Base-by-base conservation (phyloP, 2,113 vertebrate genomes). In the Myrmecobius fasciatus region DNA sequence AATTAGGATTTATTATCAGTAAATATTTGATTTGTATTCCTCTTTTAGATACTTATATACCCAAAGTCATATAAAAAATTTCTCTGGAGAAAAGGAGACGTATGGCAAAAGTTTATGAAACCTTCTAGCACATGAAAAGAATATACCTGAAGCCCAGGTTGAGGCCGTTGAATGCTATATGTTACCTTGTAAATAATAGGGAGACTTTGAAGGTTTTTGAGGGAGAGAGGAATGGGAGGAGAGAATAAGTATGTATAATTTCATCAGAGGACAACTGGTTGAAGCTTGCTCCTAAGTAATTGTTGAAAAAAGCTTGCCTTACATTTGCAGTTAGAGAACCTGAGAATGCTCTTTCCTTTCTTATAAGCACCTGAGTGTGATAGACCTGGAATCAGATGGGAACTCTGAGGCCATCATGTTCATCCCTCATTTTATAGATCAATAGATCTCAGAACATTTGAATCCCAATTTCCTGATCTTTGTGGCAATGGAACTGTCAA, bases 401-500 rank as follows among this genome's bases (percentile, higher is more conserved):
- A 43, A n/a, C 0, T 43, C 20, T 24, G 17, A 75, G 1, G 2
- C 67, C 36, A 4, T 92, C 52, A 51, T 49, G 89, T 36, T 2
- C n/a, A 43, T 24, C n/a, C 43, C 0, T 9, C 25, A 20, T 48
- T 94, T 95, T 60, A 89, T 3, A 53, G 36, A 56, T 83, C n/a
- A 95, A 83, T 75, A 92, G 89, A 67, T 20, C 49, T 43, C 31
- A 90, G 53, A 91, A 52, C 48, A 67, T 51, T 89, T 51, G 51
- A 93, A 52, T 51, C 28, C 5, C 91, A 75, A 11, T 83, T 24
- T 10, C 2, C 4, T 36, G 5, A 31, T 91, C 56, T 25, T 75
- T 67, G 46, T 14, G 46, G n/a, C 28, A 43, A 43, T 83, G 67
- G 20, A 10, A 2, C n/a, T 91, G 53, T 43, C 52, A 52, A 52